phyloP scores from a whole-genome alignment of 2,888 invertebrate genomes.

The Stramonita haemastoma region DNA sequence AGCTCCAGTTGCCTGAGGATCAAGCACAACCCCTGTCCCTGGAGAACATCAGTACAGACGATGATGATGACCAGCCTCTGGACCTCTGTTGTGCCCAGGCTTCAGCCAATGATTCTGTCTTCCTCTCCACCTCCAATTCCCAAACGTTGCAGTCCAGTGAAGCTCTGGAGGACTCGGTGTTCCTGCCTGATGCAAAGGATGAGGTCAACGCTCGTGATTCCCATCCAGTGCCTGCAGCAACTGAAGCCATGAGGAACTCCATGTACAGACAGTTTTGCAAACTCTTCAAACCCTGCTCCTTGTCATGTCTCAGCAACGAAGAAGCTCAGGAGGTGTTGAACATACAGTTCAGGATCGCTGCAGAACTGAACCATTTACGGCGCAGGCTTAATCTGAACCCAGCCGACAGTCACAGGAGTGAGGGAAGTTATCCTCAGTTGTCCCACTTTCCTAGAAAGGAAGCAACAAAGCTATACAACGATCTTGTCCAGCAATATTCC shows the following conservation, averaged over 20 bases:
- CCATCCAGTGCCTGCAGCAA: background rate
- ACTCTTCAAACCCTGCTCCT: background rate
- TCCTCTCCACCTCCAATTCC: background rate
- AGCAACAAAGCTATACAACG: background rate
- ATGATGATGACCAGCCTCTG: background rate
- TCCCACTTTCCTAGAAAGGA: background rate
- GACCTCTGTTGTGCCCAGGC: background rate
- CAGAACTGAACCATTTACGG: constrained; percentile 17
- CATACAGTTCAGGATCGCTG: constrained; percentile 13
- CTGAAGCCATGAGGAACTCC: background rate
- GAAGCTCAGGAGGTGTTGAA: constrained; percentile 17
- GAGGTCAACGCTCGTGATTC: background rate
- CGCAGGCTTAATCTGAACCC: background rate
- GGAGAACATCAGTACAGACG: background rate
- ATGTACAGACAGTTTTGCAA: background rate
- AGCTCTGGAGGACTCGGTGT: background rate
- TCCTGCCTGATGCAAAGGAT: background rate
- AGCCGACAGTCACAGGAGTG: background rate
- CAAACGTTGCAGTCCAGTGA: background rate
- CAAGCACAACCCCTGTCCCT: background rate
- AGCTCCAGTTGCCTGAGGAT: background rate
- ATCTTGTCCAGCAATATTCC: background rate
- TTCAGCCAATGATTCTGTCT: background rate
- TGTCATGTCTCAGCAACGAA: background rate
- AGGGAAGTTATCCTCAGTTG: background rate